These are phyloP conservation scores for Silurus aristotelis DNA, from an alignment of 2,797 vertebrate species.

Conservation along the genomic window DNA sequence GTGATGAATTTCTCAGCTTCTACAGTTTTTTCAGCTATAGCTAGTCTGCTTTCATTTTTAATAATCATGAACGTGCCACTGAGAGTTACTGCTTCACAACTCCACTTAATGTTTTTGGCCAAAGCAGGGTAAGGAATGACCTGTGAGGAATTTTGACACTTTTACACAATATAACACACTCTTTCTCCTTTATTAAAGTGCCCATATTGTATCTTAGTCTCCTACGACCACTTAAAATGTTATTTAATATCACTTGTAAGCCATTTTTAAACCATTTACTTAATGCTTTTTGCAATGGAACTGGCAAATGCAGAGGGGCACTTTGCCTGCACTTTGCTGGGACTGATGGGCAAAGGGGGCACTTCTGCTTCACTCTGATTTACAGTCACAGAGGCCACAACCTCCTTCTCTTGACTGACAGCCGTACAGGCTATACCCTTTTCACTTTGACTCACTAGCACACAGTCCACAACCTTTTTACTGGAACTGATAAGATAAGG, in stretches of 20 bases:
- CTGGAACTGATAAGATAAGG: background rate
- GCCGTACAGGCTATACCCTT: too few species aligned
- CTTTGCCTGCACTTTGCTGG: background rate
- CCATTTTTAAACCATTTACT: background rate
- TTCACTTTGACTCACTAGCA: background rate
- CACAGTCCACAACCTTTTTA: background rate
- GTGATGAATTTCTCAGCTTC: background rate
- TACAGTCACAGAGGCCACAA: background rate
- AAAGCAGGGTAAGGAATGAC: conserved; percentile 10
- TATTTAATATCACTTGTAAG: background rate
- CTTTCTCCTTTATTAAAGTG: background rate
- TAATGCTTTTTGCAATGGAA: background rate
- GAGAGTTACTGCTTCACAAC: conserved; percentile 20
- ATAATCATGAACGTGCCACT: conserved; percentile 31
- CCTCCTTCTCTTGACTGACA: background rate
- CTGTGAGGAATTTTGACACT: conserved; percentile 13
- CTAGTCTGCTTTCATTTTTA: conserved; percentile 7
- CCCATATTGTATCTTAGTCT: background rate
- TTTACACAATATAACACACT: background rate
- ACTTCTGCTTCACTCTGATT: background rate
- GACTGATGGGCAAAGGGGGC: background rate
- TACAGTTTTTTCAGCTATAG: background rate
- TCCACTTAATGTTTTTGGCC: conserved; percentile 16
- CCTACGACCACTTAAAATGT: background rate
- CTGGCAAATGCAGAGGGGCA: background rate